Conservation (phyloP, 2,797 vertebrate species). For the Diplodus sargus region DNA sequence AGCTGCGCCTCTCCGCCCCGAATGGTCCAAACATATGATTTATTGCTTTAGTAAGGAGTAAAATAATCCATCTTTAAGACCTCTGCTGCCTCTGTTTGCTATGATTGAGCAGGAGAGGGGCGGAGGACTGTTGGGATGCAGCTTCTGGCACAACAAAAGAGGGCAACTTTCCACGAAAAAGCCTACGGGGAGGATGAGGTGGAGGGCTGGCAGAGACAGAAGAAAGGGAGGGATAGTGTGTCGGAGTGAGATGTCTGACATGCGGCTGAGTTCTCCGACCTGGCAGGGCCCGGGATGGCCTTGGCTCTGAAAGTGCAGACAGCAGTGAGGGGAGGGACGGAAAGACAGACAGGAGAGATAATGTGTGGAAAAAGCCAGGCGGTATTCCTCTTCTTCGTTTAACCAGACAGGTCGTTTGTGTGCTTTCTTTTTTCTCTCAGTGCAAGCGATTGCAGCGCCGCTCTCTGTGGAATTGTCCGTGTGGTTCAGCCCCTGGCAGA, state of each 20-base stretch:
- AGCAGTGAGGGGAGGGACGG: slow-evolving; percentile 41
- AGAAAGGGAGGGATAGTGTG: slow-evolving; percentile 58
- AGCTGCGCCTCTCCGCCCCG: slow-evolving; percentile 1
- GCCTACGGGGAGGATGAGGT: slow-evolving; percentile 62
- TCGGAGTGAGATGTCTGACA: slow-evolving; percentile 71
- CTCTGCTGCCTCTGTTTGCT: slow-evolving; percentile 35
- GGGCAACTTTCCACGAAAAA: slow-evolving; percentile 52
- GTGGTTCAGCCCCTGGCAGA: slow-evolving; percentile 58
- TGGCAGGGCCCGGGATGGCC: slow-evolving; percentile 64
- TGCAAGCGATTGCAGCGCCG: slow-evolving; percentile 47
- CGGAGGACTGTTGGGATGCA: slow-evolving; percentile 46
- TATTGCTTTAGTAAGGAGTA: slow-evolving; percentile 49
- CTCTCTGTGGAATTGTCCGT: slow-evolving; percentile 40
- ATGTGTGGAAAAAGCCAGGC: slow-evolving; percentile 37
- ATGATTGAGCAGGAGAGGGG: slow-evolving; percentile 31
- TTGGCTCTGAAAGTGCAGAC: slow-evolving; percentile 53
- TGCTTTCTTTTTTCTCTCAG: slow-evolving; percentile 28
- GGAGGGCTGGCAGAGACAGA: slow-evolving; percentile 50
- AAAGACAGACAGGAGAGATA: slow-evolving; percentile 43
- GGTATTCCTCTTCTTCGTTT: slow-evolving; percentile 48
- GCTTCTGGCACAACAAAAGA: slow-evolving; percentile 64
- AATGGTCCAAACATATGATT: slow-evolving; percentile 49
- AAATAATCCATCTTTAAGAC: slow-evolving; percentile 58
- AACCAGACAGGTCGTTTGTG: slow-evolving; percentile 63
- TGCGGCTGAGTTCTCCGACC: slow-evolving; percentile 66